Conservation (phyloP, 2,797 vertebrate species). For the Semaprochilodus insignis region DNA sequence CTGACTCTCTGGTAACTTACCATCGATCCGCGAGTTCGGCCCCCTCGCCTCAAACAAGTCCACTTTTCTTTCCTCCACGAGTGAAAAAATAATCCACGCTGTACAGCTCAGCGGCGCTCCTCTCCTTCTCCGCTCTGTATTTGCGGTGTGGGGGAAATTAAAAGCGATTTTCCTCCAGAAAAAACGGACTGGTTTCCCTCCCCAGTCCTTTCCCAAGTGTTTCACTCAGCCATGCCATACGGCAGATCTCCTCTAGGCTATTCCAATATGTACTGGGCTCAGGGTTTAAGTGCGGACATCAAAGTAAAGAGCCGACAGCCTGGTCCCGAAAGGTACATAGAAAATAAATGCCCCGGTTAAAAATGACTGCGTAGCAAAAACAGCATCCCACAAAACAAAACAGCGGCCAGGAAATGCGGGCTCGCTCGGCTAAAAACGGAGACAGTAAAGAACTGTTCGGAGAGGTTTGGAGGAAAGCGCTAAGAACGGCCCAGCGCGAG, state of each 20-base stretch:
- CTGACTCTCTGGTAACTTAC: slow-evolving; percentile 82
- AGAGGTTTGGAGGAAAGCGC: background rate
- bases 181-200: slow-evolving; percentile 48
- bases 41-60: slow-evolving; percentile 33
- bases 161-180: slow-evolving; percentile 62
- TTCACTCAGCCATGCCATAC: slow-evolving; percentile 76
- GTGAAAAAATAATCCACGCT: slow-evolving; percentile 72
- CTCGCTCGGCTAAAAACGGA: background rate
- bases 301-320: slow-evolving; percentile 85
- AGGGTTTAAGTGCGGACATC: slow-evolving; percentile 90
- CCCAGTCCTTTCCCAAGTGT: slow-evolving; percentile 71
- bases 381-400: background rate
- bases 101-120: slow-evolving; percentile 58
- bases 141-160: slow-evolving; percentile 64
- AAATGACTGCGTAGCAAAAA: slow-evolving; percentile 38
- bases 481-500: background rate
- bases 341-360: slow-evolving; percentile 48
- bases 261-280: slow-evolving; percentile 84
- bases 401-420: background rate
- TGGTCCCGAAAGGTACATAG: slow-evolving; percentile 88
- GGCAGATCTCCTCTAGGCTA: slow-evolving; percentile 82
- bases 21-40: slow-evolving; percentile 81
- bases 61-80: slow-evolving; percentile 49
- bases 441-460: background rate
- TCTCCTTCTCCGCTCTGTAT: slow-evolving; percentile 67